Percentiles rank a stretch among this genome's conserved stretches.
Evolutionary conservation across 2,113 vertebrate species (phyloP).

Genomic region (Himantopus leucocephalus): DNA sequence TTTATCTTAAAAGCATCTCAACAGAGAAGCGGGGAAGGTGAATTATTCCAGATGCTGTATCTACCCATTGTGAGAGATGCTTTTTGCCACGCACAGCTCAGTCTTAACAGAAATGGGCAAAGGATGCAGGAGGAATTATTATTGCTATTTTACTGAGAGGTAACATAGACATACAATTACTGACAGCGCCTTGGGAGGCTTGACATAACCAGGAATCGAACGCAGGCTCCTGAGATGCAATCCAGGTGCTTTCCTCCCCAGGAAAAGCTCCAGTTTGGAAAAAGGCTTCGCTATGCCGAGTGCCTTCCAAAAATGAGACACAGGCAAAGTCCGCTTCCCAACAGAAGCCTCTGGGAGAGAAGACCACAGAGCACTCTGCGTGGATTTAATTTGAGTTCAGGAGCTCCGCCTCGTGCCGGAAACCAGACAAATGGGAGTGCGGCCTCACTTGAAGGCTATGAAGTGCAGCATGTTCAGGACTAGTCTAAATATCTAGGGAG

Average conservation of each 20-base stretch:
- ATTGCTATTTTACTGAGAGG: background rate
- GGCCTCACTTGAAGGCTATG: background rate
- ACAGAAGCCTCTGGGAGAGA: too few relatives aligned
- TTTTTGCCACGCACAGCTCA: background rate
- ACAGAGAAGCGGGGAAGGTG: background rate
- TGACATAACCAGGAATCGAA: background rate
- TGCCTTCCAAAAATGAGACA: background rate
- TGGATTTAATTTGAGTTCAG: background rate
- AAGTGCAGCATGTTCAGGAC: background rate
- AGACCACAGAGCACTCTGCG: background rate
- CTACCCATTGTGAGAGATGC: background rate
- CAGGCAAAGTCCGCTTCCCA: background rate
- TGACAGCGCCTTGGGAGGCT: background rate
- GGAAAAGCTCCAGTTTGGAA: background rate
- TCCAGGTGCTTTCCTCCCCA: background rate
- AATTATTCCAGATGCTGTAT: background rate
- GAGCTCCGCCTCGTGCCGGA: background rate
- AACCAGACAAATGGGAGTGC: background rate
- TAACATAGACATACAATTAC: background rate
- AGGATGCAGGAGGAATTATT: background rate
- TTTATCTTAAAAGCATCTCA: slow-evolving; percentile 39
- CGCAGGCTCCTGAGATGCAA: background rate
- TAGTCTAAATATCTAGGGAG: background rate
- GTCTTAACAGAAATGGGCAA: background rate
- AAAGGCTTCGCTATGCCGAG: background rate